phyloP scores from a whole-genome alignment of 2,888 invertebrate genomes.

The Amphipyra tragopoginis region DNA sequence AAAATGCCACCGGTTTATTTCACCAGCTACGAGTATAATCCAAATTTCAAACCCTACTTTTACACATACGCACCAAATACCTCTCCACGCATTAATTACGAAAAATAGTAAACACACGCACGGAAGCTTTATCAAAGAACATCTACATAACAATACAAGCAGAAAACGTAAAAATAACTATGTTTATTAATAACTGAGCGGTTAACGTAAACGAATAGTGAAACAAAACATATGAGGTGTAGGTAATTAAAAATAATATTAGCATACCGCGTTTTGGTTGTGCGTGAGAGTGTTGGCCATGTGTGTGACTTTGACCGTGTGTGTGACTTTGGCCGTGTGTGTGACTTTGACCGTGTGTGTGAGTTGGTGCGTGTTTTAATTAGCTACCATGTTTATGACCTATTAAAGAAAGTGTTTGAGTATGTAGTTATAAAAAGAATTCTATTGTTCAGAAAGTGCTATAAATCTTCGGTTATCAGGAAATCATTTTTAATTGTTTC shows the following conservation, averaged over 20 bases:
- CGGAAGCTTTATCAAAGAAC: constrained; percentile 30
- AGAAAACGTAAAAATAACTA: constrained; percentile 48
- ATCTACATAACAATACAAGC: constrained; percentile 32
- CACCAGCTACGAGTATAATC: too few relatives aligned
- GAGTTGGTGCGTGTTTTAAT: constrained; percentile 33
- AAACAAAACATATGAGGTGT: constrained; percentile 37
- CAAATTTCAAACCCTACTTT: too few relatives aligned
- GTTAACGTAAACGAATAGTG: constrained; percentile 36
- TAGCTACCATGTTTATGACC: constrained; percentile 22
- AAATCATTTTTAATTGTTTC: constrained; percentile 26
- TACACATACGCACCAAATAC: constrained; percentile 25
- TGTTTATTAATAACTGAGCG: constrained; percentile 52
- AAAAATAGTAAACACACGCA: constrained; percentile 41
- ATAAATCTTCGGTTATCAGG: constrained; percentile 21
- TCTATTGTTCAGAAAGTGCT: constrained; percentile 7
- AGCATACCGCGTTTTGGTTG: constrained; percentile 15
- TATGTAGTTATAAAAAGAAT: constrained; percentile 23
- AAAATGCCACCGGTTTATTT: too few relatives aligned
- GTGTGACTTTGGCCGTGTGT: constrained; percentile 2
- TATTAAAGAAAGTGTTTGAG: constrained; percentile 33
- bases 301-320: neutral
- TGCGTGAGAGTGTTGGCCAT: constrained; percentile 2
- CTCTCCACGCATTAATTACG: constrained; percentile 21
- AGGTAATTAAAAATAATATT: constrained; percentile 44
- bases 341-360: neutral